phyloP scores from a whole-genome alignment of 1,140 invertebrate species.

The Himalopsyche phryganea region DNA sequence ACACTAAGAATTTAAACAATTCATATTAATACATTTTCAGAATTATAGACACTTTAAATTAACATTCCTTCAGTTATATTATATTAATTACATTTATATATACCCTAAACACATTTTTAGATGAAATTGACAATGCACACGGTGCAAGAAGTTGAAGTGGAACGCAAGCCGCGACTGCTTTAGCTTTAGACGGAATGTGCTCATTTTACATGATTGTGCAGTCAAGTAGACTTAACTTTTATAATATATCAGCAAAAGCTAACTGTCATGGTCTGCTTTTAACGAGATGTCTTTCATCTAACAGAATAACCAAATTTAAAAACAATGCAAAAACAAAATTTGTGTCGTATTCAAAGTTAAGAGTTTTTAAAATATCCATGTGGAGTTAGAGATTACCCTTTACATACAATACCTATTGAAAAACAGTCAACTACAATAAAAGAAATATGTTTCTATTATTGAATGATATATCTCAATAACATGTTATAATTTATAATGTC shows the following conservation, averaged over 20 bases:
- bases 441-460: too few relatives aligned
- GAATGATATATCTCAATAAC: too few relatives aligned
- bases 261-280: neutral
- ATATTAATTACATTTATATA: constrained; percentile 7
- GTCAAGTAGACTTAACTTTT: neutral
- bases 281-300: neutral
- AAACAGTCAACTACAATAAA: too few relatives aligned
- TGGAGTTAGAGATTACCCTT: too few relatives aligned
- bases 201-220: neutral
- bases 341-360: too few relatives aligned
- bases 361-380: too few relatives aligned
- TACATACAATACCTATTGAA: too few relatives aligned
- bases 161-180: neutral
- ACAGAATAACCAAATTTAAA: too few relatives aligned
- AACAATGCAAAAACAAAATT: too few relatives aligned
- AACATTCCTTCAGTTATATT: constrained; percentile 1
- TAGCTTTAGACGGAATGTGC: neutral
- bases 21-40: neutral
- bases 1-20: neutral
- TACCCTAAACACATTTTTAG: constrained; percentile 3
- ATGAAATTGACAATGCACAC: constrained; percentile 32
- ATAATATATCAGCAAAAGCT: neutral
- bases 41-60: neutral
- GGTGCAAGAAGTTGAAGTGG: constrained; percentile 18
- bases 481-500: too few relatives aligned